These are phyloP conservation scores for Gyps fulvus DNA, from an alignment of 2,113 vertebrate species.

Conservation along the genomic window DNA sequence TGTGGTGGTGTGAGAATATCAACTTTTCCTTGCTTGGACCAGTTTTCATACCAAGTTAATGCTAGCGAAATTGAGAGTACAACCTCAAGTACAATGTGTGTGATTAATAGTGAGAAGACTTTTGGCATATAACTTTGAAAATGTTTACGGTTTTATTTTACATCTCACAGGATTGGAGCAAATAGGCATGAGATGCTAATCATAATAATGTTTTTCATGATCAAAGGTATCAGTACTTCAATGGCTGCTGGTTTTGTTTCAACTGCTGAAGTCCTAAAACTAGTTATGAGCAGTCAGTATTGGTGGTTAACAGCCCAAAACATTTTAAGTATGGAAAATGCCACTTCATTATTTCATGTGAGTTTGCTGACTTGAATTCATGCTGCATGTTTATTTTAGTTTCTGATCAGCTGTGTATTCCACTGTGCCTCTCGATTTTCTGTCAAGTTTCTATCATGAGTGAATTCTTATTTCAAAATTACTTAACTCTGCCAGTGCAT, in stretches of 20 bases:
- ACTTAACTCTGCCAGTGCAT: not conserved
- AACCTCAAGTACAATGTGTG: not conserved
- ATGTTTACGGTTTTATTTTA: not conserved
- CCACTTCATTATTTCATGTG: not conserved
- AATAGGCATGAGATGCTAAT: constrained; percentile 14
- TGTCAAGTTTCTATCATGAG: not conserved
- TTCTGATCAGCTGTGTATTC: not conserved
- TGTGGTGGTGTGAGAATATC: not conserved
- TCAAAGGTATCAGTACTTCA: constrained; percentile 16
- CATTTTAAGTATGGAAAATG: not conserved
- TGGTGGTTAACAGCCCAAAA: not conserved
- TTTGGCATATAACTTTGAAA: not conserved
- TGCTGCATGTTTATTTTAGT: not conserved
- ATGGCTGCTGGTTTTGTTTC: not conserved
- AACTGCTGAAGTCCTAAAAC: not conserved
- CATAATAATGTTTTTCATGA: not conserved
- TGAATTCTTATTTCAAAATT: not conserved
- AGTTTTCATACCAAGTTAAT: not conserved
- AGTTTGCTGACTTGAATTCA: not conserved
- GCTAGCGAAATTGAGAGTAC: not conserved
- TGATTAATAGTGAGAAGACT: not conserved
- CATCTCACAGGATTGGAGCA: not conserved
- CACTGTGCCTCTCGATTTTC: not conserved
- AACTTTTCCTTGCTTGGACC: not conserved
- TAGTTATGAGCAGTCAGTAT: not conserved